These are phyloP conservation scores for Disparrhopalites patrizii DNA, from an alignment of 2,888 invertebrate genomes.

Conservation along the genomic window DNA sequence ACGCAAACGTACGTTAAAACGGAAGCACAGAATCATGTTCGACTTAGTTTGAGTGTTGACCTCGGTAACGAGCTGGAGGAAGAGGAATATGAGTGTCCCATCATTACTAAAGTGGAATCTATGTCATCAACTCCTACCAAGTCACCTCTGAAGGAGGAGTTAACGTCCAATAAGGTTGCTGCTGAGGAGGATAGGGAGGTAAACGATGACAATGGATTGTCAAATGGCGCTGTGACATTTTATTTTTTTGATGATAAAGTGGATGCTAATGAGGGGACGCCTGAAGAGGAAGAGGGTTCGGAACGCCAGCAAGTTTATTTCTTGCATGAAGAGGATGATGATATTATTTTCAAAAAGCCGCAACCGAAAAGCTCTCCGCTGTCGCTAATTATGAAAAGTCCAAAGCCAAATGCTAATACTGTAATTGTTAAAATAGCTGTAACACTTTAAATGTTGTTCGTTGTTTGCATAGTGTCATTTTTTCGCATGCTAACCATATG, in stretches of 20 bases:
- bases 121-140: background rate
- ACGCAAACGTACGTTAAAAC: background rate
- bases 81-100: conserved; percentile 15
- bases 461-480: no score
- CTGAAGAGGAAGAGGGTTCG: background rate
- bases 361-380: no score
- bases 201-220: no score
- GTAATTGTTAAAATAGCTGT: no score
- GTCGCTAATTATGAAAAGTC: no score
- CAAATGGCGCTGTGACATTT: background rate
- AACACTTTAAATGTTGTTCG: no score
- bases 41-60: background rate
- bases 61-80: background rate
- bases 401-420: no score
- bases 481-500: no score
- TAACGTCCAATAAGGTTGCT: background rate
- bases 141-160: background rate
- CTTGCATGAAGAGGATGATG: no score
- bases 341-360: no score
- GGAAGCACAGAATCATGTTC: background rate
- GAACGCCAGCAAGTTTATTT: no score
- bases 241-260: background rate
- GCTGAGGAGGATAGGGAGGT: no score
- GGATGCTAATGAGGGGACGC: background rate
- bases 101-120: conserved; percentile 3